A percentile compares a stretch with the other conserved stretches of the same genome.
These are phyloP conservation scores for Halcyon leucocephala DNA, from an alignment of 2,797 vertebrate genomes.

Conservation along the genomic window DNA sequence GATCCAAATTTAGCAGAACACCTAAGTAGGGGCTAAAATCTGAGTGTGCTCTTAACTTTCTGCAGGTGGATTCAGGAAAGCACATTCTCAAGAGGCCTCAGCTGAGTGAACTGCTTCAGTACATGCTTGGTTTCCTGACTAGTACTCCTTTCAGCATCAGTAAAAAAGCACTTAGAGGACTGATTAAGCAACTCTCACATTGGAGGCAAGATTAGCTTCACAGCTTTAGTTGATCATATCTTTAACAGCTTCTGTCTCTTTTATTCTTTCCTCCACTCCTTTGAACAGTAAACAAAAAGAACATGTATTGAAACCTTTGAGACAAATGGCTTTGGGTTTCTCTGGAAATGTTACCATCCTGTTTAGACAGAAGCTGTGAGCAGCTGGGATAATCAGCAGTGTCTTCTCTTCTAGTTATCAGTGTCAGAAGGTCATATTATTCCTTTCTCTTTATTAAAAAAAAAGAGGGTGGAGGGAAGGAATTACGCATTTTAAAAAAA, in stretches of 20 bases:
- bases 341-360: neutral
- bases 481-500: neutral
- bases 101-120: neutral
- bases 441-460: neutral
- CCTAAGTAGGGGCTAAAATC: neutral
- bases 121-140: neutral
- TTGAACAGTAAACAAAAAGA: neutral
- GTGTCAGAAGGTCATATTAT: neutral
- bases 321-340: neutral
- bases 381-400: neutral
- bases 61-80: neutral
- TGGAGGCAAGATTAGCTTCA: neutral
- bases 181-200: neutral
- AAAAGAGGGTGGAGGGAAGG: fast-evolving
- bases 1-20: neutral
- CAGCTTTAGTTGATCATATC: neutral
- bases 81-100: no score
- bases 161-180: neutral
- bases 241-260: neutral
- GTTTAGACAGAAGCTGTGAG: neutral
- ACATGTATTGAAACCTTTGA: neutral
- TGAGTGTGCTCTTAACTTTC: neutral
- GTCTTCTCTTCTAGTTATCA: neutral
- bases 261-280: neutral
- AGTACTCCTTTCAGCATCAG: neutral